Evolutionary conservation across 2,113 vertebrate genomes (phyloP).

Genomic region (Myotis lucifugus): DNA sequence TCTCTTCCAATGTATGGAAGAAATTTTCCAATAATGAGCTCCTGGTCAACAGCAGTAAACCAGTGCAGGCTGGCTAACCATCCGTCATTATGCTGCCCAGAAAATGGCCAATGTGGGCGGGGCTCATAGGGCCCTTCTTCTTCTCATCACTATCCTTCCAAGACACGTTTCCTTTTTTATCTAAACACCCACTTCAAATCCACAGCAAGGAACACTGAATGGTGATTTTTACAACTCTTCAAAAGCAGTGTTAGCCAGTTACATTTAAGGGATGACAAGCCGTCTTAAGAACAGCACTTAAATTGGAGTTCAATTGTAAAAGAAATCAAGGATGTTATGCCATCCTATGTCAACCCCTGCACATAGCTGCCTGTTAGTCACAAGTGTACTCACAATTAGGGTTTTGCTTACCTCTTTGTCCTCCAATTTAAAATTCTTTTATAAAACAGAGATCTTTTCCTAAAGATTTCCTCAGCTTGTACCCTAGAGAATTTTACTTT

Average conservation of each 20-base stretch:
- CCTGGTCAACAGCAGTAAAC: neutral
- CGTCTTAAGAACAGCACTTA: neutral
- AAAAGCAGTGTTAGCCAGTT: neutral
- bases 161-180: neutral
- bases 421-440: conserved; percentile 22
- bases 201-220: neutral
- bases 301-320: neutral
- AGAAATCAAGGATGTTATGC: neutral
- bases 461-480: conserved; percentile 41
- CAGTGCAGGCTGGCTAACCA: neutral
- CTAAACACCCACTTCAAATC: neutral
- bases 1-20: neutral
- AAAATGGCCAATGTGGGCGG: neutral
- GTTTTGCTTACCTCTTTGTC: neutral
- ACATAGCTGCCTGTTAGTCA: neutral
- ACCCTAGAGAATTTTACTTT: conserved; percentile 24
- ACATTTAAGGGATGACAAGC: neutral
- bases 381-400: neutral
- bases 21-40: neutral
- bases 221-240: neutral
- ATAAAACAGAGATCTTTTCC: conserved; percentile 7
- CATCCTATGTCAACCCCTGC: neutral
- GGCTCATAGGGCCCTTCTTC: neutral
- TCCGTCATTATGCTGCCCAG: neutral
- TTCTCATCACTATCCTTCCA: neutral